Evolutionary conservation across 2,797 vertebrate species (phyloP).

Genomic region (Crocodylus rhombifer): DNA sequence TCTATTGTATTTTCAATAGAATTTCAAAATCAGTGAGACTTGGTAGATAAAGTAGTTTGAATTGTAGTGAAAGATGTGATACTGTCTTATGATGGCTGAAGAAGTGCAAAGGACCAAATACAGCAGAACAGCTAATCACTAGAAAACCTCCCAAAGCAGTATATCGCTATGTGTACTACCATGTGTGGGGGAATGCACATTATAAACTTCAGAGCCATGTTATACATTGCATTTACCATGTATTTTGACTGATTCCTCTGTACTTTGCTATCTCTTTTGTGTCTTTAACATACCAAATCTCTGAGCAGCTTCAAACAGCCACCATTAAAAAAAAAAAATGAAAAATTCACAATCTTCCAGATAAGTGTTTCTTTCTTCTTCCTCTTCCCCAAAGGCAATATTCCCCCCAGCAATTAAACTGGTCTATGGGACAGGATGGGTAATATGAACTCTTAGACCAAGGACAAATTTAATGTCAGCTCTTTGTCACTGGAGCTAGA

Average conservation of each 20-base stretch:
- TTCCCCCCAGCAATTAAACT: background rate
- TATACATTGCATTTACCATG: background rate
- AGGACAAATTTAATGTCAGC: background rate
- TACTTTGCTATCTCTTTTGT: constrained; percentile 50
- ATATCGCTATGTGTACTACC: constrained; percentile 19
- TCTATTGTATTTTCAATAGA: constrained; percentile 54
- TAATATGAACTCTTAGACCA: background rate
- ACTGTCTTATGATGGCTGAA: constrained; percentile 52
- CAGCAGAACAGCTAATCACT: constrained; percentile 26
- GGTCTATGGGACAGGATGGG: background rate
- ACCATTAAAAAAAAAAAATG: constrained; percentile 37
- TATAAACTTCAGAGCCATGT: background rate
- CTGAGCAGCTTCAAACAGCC: constrained; percentile 66
- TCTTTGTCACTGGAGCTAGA: background rate
- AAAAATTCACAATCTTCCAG: background rate
- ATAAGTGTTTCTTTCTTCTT: background rate
- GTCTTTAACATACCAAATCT: constrained; percentile 56
- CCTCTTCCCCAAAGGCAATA: background rate
- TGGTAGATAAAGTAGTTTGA: constrained; percentile 25
- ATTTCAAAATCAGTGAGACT: constrained; percentile 40
- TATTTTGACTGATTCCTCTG: constrained; percentile 13
- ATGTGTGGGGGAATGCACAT: constrained; percentile 14
- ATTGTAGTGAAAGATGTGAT: constrained; percentile 19
- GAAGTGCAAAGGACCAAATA: constrained; percentile 65
- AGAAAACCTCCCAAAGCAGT: constrained; percentile 19